These are phyloP conservation scores for Mycalesis mineus DNA, from an alignment of 2,888 invertebrate species.

Conservation along the genomic window DNA sequence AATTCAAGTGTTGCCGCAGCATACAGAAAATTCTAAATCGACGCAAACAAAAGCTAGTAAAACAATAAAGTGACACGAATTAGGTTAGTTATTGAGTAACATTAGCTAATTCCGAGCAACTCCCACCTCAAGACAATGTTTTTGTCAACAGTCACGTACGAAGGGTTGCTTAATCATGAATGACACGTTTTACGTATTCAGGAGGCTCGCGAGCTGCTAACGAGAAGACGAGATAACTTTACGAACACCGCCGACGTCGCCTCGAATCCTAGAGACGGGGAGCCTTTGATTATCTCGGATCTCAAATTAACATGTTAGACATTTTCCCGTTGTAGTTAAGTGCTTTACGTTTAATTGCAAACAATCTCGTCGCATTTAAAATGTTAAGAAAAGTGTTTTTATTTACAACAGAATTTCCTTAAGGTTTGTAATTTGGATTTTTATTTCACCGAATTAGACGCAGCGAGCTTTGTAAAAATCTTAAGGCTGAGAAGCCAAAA, in stretches of 20 bases:
- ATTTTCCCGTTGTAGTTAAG: neutral
- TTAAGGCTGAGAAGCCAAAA: no score
- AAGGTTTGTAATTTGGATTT: no score
- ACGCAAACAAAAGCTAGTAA: no score
- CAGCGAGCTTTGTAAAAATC: no score
- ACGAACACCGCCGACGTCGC: slow-evolving; percentile 65
- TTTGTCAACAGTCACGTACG: slow-evolving; percentile 65
- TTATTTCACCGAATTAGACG: no score
- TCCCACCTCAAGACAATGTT: slow-evolving; percentile 35
- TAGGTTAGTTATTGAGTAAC: neutral
- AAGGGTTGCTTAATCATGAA: slow-evolving; percentile 69
- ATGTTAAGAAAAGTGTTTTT: no score
- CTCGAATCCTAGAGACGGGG: slow-evolving; percentile 65
- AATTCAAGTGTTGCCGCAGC: no score
- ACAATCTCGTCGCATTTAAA: no score
- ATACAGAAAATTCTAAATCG: no score
- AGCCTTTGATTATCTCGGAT: slow-evolving; percentile 70
- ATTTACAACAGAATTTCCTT: no score
- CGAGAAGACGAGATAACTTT: slow-evolving; percentile 74
- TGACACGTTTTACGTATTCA: slow-evolving; percentile 73
- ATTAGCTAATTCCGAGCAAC: neutral
- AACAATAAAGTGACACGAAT: neutral
- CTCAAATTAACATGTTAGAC: slow-evolving; percentile 59
- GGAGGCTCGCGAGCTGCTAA: slow-evolving; percentile 64
- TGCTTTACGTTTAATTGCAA: neutral